Evolutionary conservation across 2,797 vertebrate genomes (phyloP).

Genomic region (Spinus olivaceus): DNA sequence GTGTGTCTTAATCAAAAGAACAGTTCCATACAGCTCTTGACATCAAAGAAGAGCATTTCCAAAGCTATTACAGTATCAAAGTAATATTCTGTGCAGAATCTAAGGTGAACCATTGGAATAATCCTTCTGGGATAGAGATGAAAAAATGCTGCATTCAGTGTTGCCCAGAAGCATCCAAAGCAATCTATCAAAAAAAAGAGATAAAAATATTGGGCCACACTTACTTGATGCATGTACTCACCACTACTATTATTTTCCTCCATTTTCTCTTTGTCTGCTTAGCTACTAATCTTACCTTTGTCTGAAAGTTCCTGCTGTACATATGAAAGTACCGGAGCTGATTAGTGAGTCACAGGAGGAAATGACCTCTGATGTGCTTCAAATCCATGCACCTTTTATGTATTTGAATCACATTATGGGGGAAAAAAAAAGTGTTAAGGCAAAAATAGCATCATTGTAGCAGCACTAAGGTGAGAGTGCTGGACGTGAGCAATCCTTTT

Average conservation of each 20-base stretch:
- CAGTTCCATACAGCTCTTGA: slow-evolving; percentile 54
- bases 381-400: slow-evolving; percentile 68
- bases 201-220: slow-evolving; percentile 56
- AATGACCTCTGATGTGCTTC: slow-evolving; percentile 65
- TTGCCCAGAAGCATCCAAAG: slow-evolving; percentile 53
- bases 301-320: slow-evolving; percentile 43
- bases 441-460: slow-evolving; percentile 52
- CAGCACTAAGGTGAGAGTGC: background rate
- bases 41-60: slow-evolving; percentile 72
- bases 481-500: background rate
- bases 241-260: slow-evolving; percentile 50
- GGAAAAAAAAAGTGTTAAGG: background rate
- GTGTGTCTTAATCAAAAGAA: slow-evolving; percentile 76
- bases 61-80: slow-evolving; percentile 76
- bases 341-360: slow-evolving; percentile 66
- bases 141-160: slow-evolving; percentile 60
- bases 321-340: slow-evolving; percentile 57
- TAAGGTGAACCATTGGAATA: slow-evolving; percentile 73
- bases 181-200: slow-evolving; percentile 67
- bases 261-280: slow-evolving; percentile 53
- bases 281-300: slow-evolving; percentile 50
- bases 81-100: slow-evolving; percentile 71
- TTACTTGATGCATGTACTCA: slow-evolving; percentile 35
- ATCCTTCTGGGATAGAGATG: slow-evolving; percentile 68
- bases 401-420: slow-evolving; percentile 31